phyloP scores from a whole-genome alignment of 30 jellyfish, hydroid and myxozoan genomes.

The Nemopilema nomurai region DNA sequence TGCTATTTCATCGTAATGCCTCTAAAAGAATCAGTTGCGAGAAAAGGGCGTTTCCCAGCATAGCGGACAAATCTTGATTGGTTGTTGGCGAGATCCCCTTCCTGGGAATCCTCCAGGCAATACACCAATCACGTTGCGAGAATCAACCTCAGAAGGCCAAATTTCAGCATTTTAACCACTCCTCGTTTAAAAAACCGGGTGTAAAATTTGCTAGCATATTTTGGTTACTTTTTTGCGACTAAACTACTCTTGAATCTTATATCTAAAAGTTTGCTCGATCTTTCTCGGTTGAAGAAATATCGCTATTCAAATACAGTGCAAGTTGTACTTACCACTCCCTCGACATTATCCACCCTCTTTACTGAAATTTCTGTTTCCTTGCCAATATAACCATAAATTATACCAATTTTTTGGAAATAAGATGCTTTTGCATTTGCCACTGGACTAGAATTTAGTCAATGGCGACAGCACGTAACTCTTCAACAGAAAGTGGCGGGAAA shows the following conservation, averaged over 20 bases:
- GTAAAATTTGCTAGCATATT: not conserved
- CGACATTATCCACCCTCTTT: not conserved
- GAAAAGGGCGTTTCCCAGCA: not conserved
- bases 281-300: not conserved
- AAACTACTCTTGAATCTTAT: not conserved
- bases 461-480: conserved; percentile 22
- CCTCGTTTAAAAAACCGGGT: not conserved
- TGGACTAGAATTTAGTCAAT: not conserved
- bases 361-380: not conserved
- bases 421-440: not conserved
- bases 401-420: not conserved
- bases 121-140: not conserved
- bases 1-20: no score
- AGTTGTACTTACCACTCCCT: not conserved
- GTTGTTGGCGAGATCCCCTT: not conserved
- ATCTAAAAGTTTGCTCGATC: not conserved
- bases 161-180: not conserved
- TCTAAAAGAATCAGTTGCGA: no score
- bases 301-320: not conserved
- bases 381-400: not conserved
- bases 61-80: not conserved
- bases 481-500: conserved; percentile 7
- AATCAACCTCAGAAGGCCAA: not conserved
- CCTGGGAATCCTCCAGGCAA: not conserved
- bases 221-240: not conserved